Evolutionary conservation across 2,797 vertebrate species (phyloP).

Genomic region (Hapalemur alaotrensis): DNA sequence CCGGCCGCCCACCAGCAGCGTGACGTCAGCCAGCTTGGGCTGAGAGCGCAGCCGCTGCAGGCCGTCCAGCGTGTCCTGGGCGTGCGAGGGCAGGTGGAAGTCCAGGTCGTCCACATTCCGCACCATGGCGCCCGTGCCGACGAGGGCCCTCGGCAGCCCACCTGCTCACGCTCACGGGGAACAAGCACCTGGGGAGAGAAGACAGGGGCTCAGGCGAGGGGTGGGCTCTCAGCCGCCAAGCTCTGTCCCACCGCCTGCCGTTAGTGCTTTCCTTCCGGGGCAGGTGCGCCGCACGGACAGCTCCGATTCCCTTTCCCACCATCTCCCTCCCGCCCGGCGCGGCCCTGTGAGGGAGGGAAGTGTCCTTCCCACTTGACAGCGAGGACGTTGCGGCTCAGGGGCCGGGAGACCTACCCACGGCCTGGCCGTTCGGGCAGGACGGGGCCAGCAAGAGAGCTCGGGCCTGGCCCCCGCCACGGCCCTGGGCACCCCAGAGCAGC

Average conservation of each 20-base stretch:
- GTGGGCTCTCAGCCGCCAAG: fast-evolving
- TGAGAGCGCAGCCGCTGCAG: slow-evolving; percentile 90
- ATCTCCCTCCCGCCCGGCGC: fast-evolving
- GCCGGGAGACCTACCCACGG: fast-evolving
- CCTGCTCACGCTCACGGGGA: no score
- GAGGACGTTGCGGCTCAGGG: not conserved
- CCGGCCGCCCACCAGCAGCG: slow-evolving; percentile 86
- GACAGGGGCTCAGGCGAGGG: not conserved
- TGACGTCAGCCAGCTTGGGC: slow-evolving; percentile 93
- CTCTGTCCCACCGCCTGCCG: fast-evolving
- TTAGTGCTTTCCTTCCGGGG: fast-evolving
- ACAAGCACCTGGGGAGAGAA: not conserved
- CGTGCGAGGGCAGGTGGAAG: slow-evolving; percentile 93
- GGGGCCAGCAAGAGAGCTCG: not conserved
- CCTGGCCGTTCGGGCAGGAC: not conserved
- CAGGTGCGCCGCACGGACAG: fast-evolving
- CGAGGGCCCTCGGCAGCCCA: not conserved
- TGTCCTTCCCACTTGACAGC: not conserved
- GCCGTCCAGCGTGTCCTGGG: slow-evolving; percentile 93
- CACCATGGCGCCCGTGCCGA: slow-evolving; percentile 86
- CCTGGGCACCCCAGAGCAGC: not conserved
- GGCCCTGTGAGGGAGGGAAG: not conserved
- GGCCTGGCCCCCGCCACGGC: fast-evolving
- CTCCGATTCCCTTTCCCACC: fast-evolving
- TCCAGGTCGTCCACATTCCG: slow-evolving; percentile 95